Evolutionary conservation across 2,113 vertebrate species (phyloP).

Genomic region (Thymallus thymallus): DNA sequence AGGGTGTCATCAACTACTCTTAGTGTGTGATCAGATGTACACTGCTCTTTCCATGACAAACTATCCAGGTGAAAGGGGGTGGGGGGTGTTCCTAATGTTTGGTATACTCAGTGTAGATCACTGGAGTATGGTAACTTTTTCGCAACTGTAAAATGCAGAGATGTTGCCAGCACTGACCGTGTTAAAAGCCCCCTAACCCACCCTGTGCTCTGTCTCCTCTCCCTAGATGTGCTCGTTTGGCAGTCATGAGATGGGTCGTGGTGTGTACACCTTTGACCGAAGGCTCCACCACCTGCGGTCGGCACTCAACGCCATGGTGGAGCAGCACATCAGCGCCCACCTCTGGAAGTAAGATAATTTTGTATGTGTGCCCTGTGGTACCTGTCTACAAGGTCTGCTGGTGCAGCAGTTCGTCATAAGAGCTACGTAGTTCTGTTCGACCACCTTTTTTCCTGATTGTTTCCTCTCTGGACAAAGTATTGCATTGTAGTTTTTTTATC

Average conservation of each 20-base stretch:
- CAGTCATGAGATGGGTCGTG: conserved; percentile 81
- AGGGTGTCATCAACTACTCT: neutral
- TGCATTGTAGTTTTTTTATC: neutral
- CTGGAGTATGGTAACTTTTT: too few species aligned
- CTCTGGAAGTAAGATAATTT: conserved; percentile 84
- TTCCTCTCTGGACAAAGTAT: too few species aligned
- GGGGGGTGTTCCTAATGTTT: too few species aligned
- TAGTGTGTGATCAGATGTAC: neutral
- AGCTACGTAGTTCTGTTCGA: too few species aligned
- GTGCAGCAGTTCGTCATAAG: too few species aligned
- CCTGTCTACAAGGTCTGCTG: too few species aligned
- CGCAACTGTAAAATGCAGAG: neutral
- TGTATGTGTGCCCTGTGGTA: too few species aligned
- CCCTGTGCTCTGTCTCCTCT: neutral
- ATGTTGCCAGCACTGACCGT: neutral
- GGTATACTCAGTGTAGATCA: too few species aligned
- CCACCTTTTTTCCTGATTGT: too few species aligned
- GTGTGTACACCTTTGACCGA: conserved; percentile 87
- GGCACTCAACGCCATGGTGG: conserved; percentile 88
- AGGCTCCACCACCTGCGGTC: conserved; percentile 87
- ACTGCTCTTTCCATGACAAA: too few species aligned
- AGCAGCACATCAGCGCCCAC: conserved; percentile 86
- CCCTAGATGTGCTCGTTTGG: conserved; percentile 87
- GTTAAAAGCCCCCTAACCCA: neutral
- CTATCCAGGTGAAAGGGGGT: too few species aligned